Percentiles rank a stretch among this genome's conserved stretches.
Conservation (phyloP, 2,888 invertebrate species). For the Margaritifera margaritifera region DNA sequence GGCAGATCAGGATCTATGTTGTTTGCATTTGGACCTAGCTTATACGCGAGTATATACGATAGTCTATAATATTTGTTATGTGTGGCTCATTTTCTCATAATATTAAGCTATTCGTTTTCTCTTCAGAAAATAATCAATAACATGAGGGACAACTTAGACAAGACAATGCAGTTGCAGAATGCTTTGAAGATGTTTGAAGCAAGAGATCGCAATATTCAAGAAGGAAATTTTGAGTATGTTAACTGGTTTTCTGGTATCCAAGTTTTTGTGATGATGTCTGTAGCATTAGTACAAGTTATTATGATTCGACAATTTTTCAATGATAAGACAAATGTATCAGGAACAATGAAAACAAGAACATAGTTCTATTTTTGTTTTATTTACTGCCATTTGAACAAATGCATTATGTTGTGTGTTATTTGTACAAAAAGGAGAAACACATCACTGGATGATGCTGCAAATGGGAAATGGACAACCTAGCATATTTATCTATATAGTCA, state of each 20-base stretch:
- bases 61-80: no score
- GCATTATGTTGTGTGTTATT: neutral
- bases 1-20: no score
- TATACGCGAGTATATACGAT: no score
- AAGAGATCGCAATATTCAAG: slow-evolving; percentile 86
- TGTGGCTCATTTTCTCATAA: no score
- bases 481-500: no score
- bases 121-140: slow-evolving; percentile 79
- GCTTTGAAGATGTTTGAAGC: slow-evolving; percentile 83
- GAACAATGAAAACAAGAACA: slow-evolving; percentile 41
- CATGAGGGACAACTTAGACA: slow-evolving; percentile 75
- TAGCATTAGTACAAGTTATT: slow-evolving; percentile 81
- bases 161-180: slow-evolving; percentile 68
- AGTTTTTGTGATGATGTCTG: slow-evolving; percentile 81
- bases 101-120: slow-evolving; percentile 46
- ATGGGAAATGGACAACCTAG: no score
- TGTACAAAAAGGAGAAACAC: no score
- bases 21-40: no score
- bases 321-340: slow-evolving; percentile 63
- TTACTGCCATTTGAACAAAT: slow-evolving; percentile 5
- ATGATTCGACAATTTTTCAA: slow-evolving; percentile 88
- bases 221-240: slow-evolving; percentile 86
- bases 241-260: slow-evolving; percentile 83
- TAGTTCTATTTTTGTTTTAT: slow-evolving; percentile 14
- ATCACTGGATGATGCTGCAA: no score